These are phyloP conservation scores for Bombus turneri DNA, from an alignment of 1,140 invertebrate genomes.

Conservation along the genomic window DNA sequence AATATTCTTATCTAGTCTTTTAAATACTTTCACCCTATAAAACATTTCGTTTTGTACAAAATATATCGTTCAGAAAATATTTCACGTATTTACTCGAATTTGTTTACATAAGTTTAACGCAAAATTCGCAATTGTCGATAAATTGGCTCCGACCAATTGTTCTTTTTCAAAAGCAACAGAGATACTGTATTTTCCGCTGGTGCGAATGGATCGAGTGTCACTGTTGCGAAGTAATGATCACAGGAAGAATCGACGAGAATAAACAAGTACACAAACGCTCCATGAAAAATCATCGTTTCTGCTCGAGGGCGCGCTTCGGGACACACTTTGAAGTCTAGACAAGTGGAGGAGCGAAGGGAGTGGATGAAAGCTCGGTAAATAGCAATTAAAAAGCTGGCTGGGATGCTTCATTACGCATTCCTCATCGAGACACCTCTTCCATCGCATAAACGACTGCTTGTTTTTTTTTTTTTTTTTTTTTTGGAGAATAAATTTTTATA, in stretches of 20 bases:
- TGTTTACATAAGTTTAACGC: not conserved
- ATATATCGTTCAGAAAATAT: not conserved
- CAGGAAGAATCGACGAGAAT: slow-evolving; percentile 2
- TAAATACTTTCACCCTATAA: too few relatives aligned
- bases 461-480: not conserved
- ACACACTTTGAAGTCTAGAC: slow-evolving; percentile 20
- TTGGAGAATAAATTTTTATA: too few relatives aligned
- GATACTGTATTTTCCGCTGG: not conserved
- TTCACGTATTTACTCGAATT: not conserved
- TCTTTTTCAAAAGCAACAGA: not conserved
- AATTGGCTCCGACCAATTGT: not conserved
- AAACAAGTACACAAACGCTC: slow-evolving; percentile 25
- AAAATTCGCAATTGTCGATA: not conserved
- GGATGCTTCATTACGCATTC: not conserved
- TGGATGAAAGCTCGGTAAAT: slow-evolving; percentile 32
- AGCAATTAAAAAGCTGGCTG: slow-evolving; percentile 41
- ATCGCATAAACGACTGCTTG: not conserved
- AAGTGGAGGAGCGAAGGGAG: not conserved
- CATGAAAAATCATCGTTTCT: slow-evolving; percentile 33
- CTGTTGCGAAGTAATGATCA: slow-evolving; percentile 8
- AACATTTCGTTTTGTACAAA: too few relatives aligned
- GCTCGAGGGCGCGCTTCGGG: not conserved
- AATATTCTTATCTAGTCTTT: too few relatives aligned
- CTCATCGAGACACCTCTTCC: not conserved
- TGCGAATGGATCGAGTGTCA: not conserved